Evolutionary conservation across 1,140 invertebrate species (phyloP).

Genomic region (Pentalonia nigronervosa): DNA sequence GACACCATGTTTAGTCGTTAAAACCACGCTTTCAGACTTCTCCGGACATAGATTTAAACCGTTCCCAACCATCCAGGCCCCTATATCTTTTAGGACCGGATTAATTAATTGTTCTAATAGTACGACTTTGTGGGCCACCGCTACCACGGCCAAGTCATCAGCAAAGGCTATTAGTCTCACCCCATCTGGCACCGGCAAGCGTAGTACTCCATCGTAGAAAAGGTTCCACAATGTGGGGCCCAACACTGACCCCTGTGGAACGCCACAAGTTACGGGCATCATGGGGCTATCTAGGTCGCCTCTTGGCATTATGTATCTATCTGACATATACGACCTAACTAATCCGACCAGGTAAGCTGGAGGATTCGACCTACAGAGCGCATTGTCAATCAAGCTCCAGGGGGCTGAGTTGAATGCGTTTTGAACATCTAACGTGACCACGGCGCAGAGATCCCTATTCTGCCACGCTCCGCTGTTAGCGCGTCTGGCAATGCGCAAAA

Average conservation of each 20-base stretch:
- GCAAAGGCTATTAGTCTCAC: background rate
- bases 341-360: background rate
- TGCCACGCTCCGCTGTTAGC: background rate
- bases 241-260: background rate
- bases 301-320: no score
- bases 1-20: background rate
- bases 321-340: conserved; percentile 1
- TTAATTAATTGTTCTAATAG: background rate
- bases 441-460: background rate
- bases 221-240: conserved; percentile 21
- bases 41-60: background rate
- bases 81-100: background rate
- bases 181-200: background rate
- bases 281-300: background rate
- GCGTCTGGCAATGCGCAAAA: background rate
- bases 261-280: background rate
- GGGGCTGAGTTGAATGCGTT: conserved; percentile 51
- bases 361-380: background rate
- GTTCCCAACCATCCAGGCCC: background rate
- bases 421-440: background rate
- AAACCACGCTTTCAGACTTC: background rate
- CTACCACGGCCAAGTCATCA: conserved; percentile 1
- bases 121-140: background rate
- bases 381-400: background rate
- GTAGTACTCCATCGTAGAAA: background rate